Evolutionary conservation across 2,888 invertebrate species (phyloP).

Genomic region (Automeris io): DNA sequence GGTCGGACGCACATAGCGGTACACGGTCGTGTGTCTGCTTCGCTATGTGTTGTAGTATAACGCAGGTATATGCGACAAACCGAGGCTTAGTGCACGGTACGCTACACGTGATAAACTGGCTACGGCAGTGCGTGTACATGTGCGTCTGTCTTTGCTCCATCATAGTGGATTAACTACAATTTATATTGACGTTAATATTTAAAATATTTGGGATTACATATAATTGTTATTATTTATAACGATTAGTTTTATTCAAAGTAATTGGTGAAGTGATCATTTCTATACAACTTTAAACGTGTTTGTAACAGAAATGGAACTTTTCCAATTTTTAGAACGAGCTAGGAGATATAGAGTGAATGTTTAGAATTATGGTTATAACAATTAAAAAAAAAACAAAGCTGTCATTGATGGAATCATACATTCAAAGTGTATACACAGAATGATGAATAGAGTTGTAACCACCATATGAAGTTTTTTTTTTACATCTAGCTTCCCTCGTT

Average conservation of each 20-base stretch:
- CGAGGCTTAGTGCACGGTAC: neutral
- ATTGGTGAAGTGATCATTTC: neutral
- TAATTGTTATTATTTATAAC: slow-evolving; percentile 47
- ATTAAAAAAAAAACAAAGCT: too few species aligned
- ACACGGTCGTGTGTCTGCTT: neutral
- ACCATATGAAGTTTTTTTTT: too few species aligned
- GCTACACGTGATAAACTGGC: neutral
- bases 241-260: slow-evolving; percentile 21
- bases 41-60: neutral
- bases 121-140: neutral
- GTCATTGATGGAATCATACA: too few species aligned
- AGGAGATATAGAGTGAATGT: neutral
- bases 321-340: neutral
- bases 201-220: slow-evolving; percentile 46
- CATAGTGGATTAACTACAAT: neutral
- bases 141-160: neutral
- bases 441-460: too few species aligned
- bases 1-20: neutral
- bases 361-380: too few species aligned
- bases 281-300: neutral
- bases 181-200: slow-evolving; percentile 27
- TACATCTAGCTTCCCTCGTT: too few species aligned
- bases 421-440: too few species aligned
- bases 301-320: neutral
- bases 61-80: too few species aligned